Percentiles rank a stretch among this genome's conserved stretches.
Conservation (phyloP, 2,113 vertebrate genomes). For the Periophthalmus modestus region DNA sequence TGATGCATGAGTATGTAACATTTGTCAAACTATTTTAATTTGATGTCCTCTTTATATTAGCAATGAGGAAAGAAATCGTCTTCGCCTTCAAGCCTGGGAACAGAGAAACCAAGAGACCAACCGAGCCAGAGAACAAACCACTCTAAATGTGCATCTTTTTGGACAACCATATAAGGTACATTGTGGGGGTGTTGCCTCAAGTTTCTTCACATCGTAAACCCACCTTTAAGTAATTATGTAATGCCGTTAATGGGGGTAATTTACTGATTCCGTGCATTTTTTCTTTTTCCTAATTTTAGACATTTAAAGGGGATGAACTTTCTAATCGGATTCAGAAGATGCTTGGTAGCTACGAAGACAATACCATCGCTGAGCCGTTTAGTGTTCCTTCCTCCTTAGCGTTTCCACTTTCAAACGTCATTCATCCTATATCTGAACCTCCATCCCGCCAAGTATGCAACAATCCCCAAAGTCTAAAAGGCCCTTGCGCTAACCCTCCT, state of each 20-base stretch:
- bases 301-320: constrained; percentile 88
- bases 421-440: constrained; percentile 59
- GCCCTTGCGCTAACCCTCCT: constrained; percentile 30
- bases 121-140: constrained; percentile 78
- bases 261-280: neutral
- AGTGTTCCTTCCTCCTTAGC: constrained; percentile 51
- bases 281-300: constrained; percentile 73
- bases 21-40: neutral
- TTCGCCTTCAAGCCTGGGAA: constrained; percentile 88
- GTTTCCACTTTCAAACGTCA: constrained; percentile 56
- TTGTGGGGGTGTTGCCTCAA: neutral
- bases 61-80: constrained; percentile 90
- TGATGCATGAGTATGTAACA: neutral
- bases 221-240: neutral
- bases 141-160: constrained; percentile 84
- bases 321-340: constrained; percentile 90
- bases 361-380: constrained; percentile 65
- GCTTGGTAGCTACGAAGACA: constrained; percentile 92
- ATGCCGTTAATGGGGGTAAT: neutral
- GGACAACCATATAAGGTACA: constrained; percentile 93
- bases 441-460: constrained; percentile 63
- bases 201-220: neutral
- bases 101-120: constrained; percentile 86
- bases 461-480: constrained; percentile 48
- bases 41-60: neutral